Base-by-base conservation (phyloP, 2,113 vertebrate genomes). In the Odocoileus virginianus region DNA sequence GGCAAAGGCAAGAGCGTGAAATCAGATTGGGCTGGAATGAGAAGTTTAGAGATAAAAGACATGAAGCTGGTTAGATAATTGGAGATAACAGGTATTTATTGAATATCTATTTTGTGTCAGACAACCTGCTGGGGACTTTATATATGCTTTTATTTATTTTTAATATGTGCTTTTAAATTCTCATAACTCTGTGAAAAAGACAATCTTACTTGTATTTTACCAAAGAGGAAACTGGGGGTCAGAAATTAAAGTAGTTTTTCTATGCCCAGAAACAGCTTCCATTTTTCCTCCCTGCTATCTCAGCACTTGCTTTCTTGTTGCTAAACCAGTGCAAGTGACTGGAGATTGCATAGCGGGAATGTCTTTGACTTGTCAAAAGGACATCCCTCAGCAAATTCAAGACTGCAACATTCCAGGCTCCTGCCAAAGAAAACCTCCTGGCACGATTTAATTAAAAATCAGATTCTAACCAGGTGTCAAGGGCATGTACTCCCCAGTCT, bases 401-500 rank as follows among this genome's bases (percentile, higher is more conserved):
- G 94, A 54, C 94, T 58, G 84, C 79, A 76, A 94, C 84, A 71
- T 96, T 97, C 87, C 67, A 92, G 84, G 87, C 40, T 50, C 47
- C 74, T 97, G 98, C 97, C 95, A 98, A 97, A 93, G 97, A 95
- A 98, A 98, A 96, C 92, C 79, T 97, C 97, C 83, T 98, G 98
- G 97, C 97, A 98, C 21, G 8, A 76, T 91, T 96, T 98, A 98
- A 97, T 98, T 97, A 97, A 97, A 97, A 89, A 97, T 96, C 92
- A 97, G 30, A 94, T 97, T 98, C 90, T 95, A 96, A 96, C 71
- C 57, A 81, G 64, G 92, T 52, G 36, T 93, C 97, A 97, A 95
- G 95, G 95, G 97, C 92, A 81, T 89, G 92, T 30, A 84, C 74
- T 97, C 95, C 89, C 74, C 58, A 71, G 54, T 87, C 87, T 50